Evolutionary conservation across 2,797 vertebrate species (phyloP), one percentile per base, ranked within the genome.

Genomic region (Tenualosa ilisha): DNA sequence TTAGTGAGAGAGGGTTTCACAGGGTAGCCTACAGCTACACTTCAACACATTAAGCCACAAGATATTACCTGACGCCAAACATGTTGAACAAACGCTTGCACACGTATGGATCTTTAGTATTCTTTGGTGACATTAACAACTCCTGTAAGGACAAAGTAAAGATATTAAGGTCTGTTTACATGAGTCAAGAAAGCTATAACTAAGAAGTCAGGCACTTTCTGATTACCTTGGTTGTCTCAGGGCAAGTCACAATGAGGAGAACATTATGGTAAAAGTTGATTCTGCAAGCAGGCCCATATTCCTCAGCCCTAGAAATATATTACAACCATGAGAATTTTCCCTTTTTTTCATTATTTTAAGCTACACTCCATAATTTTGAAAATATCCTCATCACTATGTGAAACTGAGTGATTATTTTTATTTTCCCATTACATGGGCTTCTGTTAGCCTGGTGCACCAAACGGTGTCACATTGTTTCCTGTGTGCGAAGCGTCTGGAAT

Each of bases 151-250:
- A n/a, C 11, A 81, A 83, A 37, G 31, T 11, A 6, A 17, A 43
- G 17, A 24, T 4, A 17, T 20, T 3, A 20, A 37, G 13, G 8
- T 43, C 22, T 81, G 50, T 46, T 50, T 75, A 24, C 22, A 24
- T 13, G 0, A 59, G 1, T 61, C 54, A 56, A 56, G 4, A 56
- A 6, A 56, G 54, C 17, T 22, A 56, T 56, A 3, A 56, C 3
- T 56, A 56, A 54, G 54, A 56, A 20, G 17, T 56, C 15, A 20
- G 54, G 54, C 3, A 11, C 15, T 22, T 56, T 61, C 50, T 40
- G n/a, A 88, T 90, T 96, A 98, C 97, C 97, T 99, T 98, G 43
- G 96, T 97, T 6, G 96, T 92, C 87, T 97, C 96, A 0, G 97
- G 97, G 88, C 94, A 96, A 0, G 93, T 87, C 84, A 97, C 46